A percentile compares a stretch with the other conserved stretches of the same genome.
These are phyloP conservation scores for Dicyrtomina minuta DNA, from an alignment of 2,888 invertebrate species.

Conservation along the genomic window DNA sequence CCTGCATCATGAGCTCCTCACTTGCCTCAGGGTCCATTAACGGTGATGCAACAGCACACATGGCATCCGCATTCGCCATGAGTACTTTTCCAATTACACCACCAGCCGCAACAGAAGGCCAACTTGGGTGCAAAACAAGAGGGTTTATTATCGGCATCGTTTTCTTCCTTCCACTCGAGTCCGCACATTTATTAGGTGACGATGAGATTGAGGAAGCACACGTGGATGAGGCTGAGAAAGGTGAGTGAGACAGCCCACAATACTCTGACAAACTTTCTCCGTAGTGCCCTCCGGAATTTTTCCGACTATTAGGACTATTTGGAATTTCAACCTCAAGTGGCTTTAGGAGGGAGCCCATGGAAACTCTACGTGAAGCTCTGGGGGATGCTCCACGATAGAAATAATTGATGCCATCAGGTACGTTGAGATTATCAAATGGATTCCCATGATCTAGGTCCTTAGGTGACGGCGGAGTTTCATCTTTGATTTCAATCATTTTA, in stretches of 20 bases:
- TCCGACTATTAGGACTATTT: constrained; percentile 48
- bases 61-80: constrained; percentile 90
- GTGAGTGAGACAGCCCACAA: constrained; percentile 48
- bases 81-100: constrained; percentile 94
- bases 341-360: constrained; percentile 85
- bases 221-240: constrained; percentile 59
- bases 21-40: constrained; percentile 81
- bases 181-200: constrained; percentile 58
- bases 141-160: constrained; percentile 88
- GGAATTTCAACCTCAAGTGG: constrained; percentile 60
- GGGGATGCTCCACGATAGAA: constrained; percentile 54
- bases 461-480: constrained; percentile 20
- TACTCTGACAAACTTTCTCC: constrained; percentile 34
- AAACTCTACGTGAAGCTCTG: constrained; percentile 81
- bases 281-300: constrained; percentile 43
- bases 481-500: constrained; percentile 33
- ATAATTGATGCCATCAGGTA: constrained; percentile 37
- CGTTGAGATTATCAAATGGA: constrained; percentile 30
- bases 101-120: constrained; percentile 66
- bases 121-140: constrained; percentile 78
- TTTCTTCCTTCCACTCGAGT: constrained; percentile 62
- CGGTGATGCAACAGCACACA: constrained; percentile 88
- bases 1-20: constrained; percentile 49
- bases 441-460: constrained; percentile 11
- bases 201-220: constrained; percentile 61